These are phyloP conservation scores for Polydrusus pterygomalis DNA, from an alignment of 2,888 invertebrate genomes.

Conservation along the genomic window DNA sequence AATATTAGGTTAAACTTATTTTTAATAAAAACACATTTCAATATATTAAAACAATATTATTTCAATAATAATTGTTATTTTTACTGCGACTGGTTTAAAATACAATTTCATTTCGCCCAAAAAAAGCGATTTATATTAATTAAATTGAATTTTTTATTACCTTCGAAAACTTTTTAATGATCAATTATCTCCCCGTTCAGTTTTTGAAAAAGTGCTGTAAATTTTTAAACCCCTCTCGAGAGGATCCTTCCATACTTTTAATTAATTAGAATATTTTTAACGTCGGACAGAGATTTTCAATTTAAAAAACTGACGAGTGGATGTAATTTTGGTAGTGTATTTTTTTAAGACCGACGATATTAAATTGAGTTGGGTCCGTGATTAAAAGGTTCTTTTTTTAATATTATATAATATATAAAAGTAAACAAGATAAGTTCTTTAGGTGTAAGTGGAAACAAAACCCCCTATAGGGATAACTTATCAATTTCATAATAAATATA, in stretches of 20 bases:
- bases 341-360: not conserved
- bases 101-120: not conserved
- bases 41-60: too few species aligned
- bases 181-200: slow-evolving; percentile 6
- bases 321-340: not conserved
- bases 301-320: slow-evolving; percentile 1
- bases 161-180: slow-evolving; percentile 17
- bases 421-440: too few species aligned
- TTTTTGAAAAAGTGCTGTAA: not conserved
- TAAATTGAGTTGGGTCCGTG: not conserved
- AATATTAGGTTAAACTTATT: too few species aligned
- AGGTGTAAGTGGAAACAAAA: too few species aligned
- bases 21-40: too few species aligned
- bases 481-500: too few species aligned
- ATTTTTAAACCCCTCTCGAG: slow-evolving; percentile 8
- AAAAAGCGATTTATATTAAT: not conserved
- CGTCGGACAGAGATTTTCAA: slow-evolving; percentile 1
- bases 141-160: slow-evolving; percentile 10
- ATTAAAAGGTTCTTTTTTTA: not conserved
- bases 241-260: slow-evolving; percentile 8
- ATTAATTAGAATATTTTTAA: slow-evolving; percentile 13
- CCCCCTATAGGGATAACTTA: too few species aligned
- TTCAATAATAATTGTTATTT: too few species aligned
- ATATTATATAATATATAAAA: not conserved
- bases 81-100: too few species aligned